Evolutionary conservation across 2,113 vertebrate species (phyloP).

Genomic region (Dasyurus viverrinus): DNA sequence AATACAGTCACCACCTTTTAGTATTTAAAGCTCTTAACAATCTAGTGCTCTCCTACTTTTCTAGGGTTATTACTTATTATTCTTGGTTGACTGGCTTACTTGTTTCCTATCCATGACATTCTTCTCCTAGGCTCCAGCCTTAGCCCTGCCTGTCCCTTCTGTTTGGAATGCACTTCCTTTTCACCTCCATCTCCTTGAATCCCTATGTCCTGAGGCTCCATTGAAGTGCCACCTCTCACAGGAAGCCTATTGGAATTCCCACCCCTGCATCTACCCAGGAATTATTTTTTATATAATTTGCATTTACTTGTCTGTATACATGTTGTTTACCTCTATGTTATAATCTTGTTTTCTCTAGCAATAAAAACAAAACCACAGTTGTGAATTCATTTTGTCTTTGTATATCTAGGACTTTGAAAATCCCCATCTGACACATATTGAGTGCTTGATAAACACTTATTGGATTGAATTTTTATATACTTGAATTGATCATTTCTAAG

Average conservation of each 20-base stretch:
- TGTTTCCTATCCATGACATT: not conserved
- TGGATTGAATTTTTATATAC: not conserved
- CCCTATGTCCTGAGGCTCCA: not conserved
- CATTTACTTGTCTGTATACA: not conserved
- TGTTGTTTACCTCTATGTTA: not conserved
- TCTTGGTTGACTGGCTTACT: not conserved
- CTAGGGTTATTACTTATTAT: not conserved
- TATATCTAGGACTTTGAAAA: not conserved
- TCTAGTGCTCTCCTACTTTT: not conserved
- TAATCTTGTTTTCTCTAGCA: not conserved
- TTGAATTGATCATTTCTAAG: not conserved
- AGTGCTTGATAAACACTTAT: not conserved
- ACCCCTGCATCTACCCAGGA: not conserved
- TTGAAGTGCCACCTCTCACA: not conserved
- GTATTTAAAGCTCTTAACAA: not conserved
- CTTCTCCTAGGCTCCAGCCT: not conserved
- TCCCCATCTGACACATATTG: not conserved
- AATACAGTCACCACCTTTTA: not conserved
- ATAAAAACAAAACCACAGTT: not conserved
- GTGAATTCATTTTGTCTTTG: not conserved
- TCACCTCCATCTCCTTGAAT: not conserved
- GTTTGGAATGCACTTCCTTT: not conserved
- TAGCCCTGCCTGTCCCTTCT: not conserved
- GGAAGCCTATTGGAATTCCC: not conserved
- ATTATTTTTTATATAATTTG: not conserved